phyloP scores from a whole-genome alignment of 2,888 invertebrate genomes.

The Lasioglossum zephyrum region DNA sequence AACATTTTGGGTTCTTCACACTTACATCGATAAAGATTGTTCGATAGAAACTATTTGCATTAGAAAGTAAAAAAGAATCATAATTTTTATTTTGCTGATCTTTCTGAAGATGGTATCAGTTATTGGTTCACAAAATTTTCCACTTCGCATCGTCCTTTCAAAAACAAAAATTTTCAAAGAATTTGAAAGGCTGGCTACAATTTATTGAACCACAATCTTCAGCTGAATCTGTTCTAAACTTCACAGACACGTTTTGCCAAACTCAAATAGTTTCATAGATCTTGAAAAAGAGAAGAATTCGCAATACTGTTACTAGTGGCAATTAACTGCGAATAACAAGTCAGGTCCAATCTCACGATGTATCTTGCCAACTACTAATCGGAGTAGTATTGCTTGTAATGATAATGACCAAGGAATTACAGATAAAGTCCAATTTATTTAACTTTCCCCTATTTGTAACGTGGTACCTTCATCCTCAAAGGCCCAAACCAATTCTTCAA shows the following conservation, averaged over 20 bases:
- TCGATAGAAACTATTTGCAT: neutral
- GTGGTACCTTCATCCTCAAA: neutral
- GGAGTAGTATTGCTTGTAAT: neutral
- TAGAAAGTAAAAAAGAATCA: neutral
- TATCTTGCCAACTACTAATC: neutral
- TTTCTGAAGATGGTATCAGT: neutral
- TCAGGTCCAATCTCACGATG: neutral
- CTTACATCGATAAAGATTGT: neutral
- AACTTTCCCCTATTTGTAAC: neutral
- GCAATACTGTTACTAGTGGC: neutral
- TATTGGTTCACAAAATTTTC: neutral
- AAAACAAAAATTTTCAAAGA: neutral
- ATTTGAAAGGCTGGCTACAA: neutral
- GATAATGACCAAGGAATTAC: neutral
- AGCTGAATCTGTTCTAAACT: neutral
- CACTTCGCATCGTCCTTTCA: neutral
- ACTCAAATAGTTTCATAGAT: neutral
- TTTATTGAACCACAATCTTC: neutral
- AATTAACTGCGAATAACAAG: neutral
- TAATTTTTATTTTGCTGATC: neutral
- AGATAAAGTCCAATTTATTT: neutral
- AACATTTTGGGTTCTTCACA: neutral
- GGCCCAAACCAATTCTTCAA: neutral
- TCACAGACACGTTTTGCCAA: neutral
- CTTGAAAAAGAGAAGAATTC: neutral